phyloP scores from a whole-genome alignment of 2,113 vertebrate species.

The Nanorana parkeri region DNA sequence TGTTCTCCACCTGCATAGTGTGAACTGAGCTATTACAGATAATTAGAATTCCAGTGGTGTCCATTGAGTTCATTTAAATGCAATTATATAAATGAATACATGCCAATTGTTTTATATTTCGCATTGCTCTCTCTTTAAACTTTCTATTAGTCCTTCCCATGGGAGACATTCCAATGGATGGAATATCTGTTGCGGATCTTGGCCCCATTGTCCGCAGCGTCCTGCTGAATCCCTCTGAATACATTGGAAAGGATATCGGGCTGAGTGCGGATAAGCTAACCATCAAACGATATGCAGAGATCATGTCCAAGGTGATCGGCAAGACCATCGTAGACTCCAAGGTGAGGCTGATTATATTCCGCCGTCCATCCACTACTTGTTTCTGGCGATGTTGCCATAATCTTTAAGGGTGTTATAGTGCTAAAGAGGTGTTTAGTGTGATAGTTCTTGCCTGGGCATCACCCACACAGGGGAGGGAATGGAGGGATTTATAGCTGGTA shows the following conservation, averaged over 20 bases:
- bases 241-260: constrained; percentile 60
- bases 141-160: constrained; percentile 66
- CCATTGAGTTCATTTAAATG: too few relatives aligned
- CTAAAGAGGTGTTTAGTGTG: too few relatives aligned
- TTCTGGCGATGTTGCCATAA: too few relatives aligned
- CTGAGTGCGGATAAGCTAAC: constrained; percentile 71
- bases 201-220: constrained; percentile 68
- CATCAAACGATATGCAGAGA: constrained; percentile 48
- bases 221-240: constrained; percentile 65
- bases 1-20: too few relatives aligned
- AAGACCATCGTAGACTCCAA: constrained; percentile 62
- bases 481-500: not conserved
- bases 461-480: too few relatives aligned
- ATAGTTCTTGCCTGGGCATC: too few relatives aligned
- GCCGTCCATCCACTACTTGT: not conserved
- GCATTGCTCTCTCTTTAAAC: not conserved
- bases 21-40: too few relatives aligned
- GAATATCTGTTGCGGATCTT: constrained; percentile 68
- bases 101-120: too few relatives aligned
- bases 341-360: constrained; percentile 58
- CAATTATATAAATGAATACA: too few relatives aligned
- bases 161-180: constrained; percentile 67
- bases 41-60: too few relatives aligned
- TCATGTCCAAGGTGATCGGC: constrained; percentile 64
- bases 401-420: too few relatives aligned